Conservation (phyloP, 2,888 invertebrate species). For the Caenorhabditis uteleia region DNA sequence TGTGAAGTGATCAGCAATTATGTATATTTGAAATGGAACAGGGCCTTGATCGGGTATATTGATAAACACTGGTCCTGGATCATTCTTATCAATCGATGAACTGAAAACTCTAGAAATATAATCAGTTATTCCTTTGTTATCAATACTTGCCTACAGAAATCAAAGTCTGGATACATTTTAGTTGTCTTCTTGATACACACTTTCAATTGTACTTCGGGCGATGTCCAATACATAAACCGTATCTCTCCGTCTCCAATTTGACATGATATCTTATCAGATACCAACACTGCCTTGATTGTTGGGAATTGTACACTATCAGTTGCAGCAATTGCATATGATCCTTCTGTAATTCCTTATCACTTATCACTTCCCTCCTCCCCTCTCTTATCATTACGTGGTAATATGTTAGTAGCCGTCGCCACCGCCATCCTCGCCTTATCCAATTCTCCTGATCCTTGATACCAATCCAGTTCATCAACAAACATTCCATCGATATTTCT, state of each 20-base stretch:
- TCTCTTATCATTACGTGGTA: constrained; percentile 51
- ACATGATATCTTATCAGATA: constrained; percentile 59
- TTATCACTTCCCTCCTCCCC: background rate
- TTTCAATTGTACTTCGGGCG: constrained; percentile 61
- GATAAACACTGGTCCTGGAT: constrained; percentile 68
- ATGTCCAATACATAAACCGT: constrained; percentile 66
- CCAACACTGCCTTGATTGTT: constrained; percentile 61
- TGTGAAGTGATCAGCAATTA: constrained; percentile 66
- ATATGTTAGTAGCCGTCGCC: constrained; percentile 59
- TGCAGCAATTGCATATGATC: constrained; percentile 65
- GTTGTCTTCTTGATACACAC: constrained; percentile 59
- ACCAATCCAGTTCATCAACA: constrained; percentile 68
- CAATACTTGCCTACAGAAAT: constrained; percentile 57
- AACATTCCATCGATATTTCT: constrained; percentile 66
- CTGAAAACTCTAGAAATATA: constrained; percentile 34
- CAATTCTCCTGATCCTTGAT: constrained; percentile 62
- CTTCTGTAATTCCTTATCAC: constrained; percentile 50
- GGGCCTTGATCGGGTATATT: constrained; percentile 62
- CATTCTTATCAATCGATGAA: constrained; percentile 58
- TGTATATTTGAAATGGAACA: constrained; percentile 65
- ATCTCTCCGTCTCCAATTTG: constrained; percentile 55
- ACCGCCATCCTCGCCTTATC: constrained; percentile 56
- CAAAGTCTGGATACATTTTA: constrained; percentile 60
- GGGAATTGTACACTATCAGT: constrained; percentile 60
- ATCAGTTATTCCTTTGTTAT: background rate